Evolutionary conservation across 1,140 invertebrate species (phyloP), one percentile per base, ranked within the genome.

Genomic region (Aleiodes sp.): DNA sequence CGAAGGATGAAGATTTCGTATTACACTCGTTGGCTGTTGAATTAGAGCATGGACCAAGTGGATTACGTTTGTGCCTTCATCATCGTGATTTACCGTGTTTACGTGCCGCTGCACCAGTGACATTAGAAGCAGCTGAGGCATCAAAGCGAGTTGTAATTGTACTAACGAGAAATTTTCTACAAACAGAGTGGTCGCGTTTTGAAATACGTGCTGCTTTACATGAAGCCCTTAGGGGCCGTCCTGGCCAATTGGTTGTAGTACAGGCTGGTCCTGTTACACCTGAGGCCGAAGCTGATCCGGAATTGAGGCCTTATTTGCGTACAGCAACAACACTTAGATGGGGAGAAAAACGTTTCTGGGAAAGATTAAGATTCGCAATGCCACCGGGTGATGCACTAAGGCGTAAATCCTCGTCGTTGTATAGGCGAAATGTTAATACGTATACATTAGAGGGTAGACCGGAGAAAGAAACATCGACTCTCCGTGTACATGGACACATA

Each of bases 281-380:
- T 21, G 94, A 96, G 75, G 91, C 93, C 14, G 92, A 96, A 78
- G 88, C 94, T 37, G 96, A 97, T 77, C 92, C 93, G 2, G 96
- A 98, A 80, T 86, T 98, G 31, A 88, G 94, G 74, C 91, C 94
- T 0, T 98, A 96, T 78, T 86, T 98, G 7, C 94, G 96, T 79
- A 95, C 94, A 4, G 91, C 90, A 14, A 90, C 92, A 7, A 89
- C 93, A 41, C 85, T 98, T n/a, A 88, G 91, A 71, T 96, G 94
- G 93, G 94, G 93, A 71, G 94, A 97, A 78, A 94, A 93, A 75
- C 89, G 93, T 77, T 98, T 98, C 85, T 97, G 95, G 95, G 94
- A 97, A 80, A 92, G 95, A 76, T 86, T 98, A 33, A 90, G 92
- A 70, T 97, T 94, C 85, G 93, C 94, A 71, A 93, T 98, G 90